phyloP scores from a whole-genome alignment of 2,888 invertebrate species.

The Tuta absoluta region DNA sequence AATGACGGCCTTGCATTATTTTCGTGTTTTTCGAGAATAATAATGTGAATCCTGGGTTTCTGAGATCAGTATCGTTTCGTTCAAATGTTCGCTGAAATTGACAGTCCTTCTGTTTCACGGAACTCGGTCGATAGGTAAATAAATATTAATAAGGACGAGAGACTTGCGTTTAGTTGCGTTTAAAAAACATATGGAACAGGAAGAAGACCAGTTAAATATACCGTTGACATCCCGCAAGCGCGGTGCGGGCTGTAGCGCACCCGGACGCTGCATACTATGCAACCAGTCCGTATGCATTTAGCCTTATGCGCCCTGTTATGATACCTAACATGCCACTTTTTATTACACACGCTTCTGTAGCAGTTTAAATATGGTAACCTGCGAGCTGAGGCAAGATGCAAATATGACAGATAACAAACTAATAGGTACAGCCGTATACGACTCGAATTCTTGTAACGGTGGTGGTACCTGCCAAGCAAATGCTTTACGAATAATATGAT shows the following conservation, averaged over 20 bases:
- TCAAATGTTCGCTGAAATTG: not conserved
- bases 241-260: conserved; percentile 46
- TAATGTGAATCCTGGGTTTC: conserved; percentile 41
- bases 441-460: conserved; percentile 27
- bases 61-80: conserved; percentile 23
- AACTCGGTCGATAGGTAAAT: not conserved
- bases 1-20: conserved; percentile 56
- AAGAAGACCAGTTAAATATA: conserved; percentile 57
- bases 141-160: not conserved
- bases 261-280: conserved; percentile 66
- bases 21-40: conserved; percentile 37
- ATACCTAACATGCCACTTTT: conserved; percentile 54
- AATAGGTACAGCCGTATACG: conserved; percentile 5
- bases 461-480: conserved; percentile 33
- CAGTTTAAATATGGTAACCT: conserved; percentile 20
- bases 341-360: conserved; percentile 38
- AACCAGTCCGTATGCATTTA: conserved; percentile 50
- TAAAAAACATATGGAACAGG: conserved; percentile 47
- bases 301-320: conserved; percentile 59
- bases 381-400: conserved; percentile 23
- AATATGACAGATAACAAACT: conserved; percentile 21
- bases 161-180: conserved; percentile 2
- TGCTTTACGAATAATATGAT: conserved; percentile 54
- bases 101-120: not conserved
- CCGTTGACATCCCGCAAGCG: conserved; percentile 59